phyloP scores from a whole-genome alignment of 2,888 invertebrate species.

The Ecdyonurus torrentis region DNA sequence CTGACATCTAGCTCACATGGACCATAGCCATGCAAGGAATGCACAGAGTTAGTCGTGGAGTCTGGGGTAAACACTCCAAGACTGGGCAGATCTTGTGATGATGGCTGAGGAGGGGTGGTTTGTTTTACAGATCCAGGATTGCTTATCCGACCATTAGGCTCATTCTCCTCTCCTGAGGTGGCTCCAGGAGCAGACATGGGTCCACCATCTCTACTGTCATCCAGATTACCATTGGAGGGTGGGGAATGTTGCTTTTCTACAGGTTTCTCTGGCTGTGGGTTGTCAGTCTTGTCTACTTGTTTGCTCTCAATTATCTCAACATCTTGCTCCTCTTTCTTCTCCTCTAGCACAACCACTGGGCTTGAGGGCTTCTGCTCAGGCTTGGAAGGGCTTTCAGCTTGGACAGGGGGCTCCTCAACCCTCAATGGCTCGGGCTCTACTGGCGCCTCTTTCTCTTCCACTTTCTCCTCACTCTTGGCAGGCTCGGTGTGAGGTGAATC shows the following conservation, averaged over 20 bases:
- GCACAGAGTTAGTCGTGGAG: conserved; percentile 65
- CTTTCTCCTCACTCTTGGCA: neutral
- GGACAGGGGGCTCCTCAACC: neutral
- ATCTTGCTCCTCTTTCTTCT: neutral
- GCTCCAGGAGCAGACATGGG: neutral
- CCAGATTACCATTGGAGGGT: neutral
- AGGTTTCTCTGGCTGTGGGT: neutral
- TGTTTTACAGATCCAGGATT: conserved; percentile 28
- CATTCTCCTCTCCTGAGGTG: neutral
- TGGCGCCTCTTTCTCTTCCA: neutral
- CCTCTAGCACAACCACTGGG: neutral
- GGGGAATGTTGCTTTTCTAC: neutral
- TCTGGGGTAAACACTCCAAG: conserved; percentile 78
- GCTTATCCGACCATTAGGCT: conserved; percentile 18
- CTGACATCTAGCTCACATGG: conserved; percentile 72
- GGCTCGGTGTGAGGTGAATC: neutral
- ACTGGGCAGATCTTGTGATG: conserved; percentile 46
- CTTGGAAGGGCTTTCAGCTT: neutral
- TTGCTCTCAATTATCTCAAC: neutral
- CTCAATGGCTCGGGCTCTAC: neutral
- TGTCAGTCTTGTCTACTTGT: neutral
- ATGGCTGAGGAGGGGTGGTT: conserved; percentile 25
- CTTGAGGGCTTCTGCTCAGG: neutral
- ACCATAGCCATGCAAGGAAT: conserved; percentile 45
- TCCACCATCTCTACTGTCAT: neutral